These are phyloP conservation scores for Amphipyra tragopoginis DNA, from an alignment of 2,888 invertebrate genomes.

Conservation along the genomic window DNA sequence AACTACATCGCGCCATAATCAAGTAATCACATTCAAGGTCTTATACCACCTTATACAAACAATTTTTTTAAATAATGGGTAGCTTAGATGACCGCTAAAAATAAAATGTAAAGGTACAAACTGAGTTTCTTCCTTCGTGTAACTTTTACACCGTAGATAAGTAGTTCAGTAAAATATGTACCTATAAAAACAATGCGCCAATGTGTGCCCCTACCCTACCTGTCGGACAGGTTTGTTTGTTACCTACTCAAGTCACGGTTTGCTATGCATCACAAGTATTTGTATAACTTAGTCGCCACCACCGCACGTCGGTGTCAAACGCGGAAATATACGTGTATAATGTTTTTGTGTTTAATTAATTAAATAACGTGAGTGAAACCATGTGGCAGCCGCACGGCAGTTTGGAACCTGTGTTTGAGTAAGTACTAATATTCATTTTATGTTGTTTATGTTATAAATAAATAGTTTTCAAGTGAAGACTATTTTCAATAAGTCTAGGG, in stretches of 20 bases:
- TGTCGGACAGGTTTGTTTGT: constrained; percentile 35
- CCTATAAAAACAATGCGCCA: not conserved
- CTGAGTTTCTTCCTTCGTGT: not conserved
- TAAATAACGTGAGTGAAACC: constrained; percentile 27
- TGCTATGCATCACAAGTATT: constrained; percentile 5
- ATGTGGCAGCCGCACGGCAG: constrained; percentile 70
- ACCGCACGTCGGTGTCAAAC: not conserved
- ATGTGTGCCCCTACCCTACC: constrained; percentile 21
- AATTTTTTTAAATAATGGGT: too few species aligned
- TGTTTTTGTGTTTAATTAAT: constrained; percentile 18
- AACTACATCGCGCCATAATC: too few species aligned
- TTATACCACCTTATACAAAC: too few species aligned
- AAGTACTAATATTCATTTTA: constrained; percentile 57
- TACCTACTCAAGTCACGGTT: not conserved
- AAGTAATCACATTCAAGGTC: too few species aligned
- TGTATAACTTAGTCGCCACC: constrained; percentile 8
- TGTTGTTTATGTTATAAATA: not conserved
- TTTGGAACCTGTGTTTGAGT: constrained; percentile 65
- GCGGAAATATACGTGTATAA: not conserved
- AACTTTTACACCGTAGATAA: too few species aligned
- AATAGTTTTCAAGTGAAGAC: not conserved
- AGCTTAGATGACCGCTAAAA: too few species aligned
- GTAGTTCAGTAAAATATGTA: not conserved
- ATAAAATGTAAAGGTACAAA: too few species aligned
- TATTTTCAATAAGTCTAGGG: too few species aligned